Percentiles rank a stretch among this genome's conserved stretches.
phyloP scores from a whole-genome alignment of 2,797 vertebrate genomes.

The Notamacropus eugenii region DNA sequence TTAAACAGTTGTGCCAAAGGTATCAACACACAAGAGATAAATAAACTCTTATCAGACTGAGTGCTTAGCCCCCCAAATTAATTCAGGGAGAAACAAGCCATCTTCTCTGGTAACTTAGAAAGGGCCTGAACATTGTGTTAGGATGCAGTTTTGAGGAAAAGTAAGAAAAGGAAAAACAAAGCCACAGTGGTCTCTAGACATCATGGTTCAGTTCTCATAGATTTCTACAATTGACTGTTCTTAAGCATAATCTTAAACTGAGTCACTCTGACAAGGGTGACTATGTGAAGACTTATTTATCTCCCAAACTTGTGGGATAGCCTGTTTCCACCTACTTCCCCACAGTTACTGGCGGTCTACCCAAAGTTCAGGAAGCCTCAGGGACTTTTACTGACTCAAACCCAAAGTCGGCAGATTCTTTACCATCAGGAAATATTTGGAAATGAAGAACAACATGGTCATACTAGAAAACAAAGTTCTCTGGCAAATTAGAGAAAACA shows the following conservation, averaged over 20 bases:
- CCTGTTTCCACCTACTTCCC: slow-evolving; percentile 36
- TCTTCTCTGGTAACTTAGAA: slow-evolving; percentile 29
- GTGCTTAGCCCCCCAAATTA: slow-evolving; percentile 16
- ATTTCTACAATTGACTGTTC: slow-evolving; percentile 39
- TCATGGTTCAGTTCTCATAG: slow-evolving; percentile 27
- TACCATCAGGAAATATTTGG: slow-evolving; percentile 29
- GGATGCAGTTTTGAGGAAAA: slow-evolving; percentile 33
- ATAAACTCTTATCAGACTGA: slow-evolving; percentile 21
- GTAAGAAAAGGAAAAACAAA: slow-evolving; percentile 33
- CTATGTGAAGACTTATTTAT: slow-evolving; percentile 9
- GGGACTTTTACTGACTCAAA: slow-evolving; percentile 11
- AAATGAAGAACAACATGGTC: slow-evolving; percentile 59
- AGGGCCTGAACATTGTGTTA: slow-evolving; percentile 8
- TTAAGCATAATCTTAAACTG: neutral
- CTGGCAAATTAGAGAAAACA: slow-evolving; percentile 47
- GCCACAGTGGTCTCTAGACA: slow-evolving; percentile 67
- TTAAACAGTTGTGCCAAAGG: slow-evolving; percentile 1
- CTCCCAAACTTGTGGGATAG: slow-evolving; percentile 15
- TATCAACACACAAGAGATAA: slow-evolving; percentile 31
- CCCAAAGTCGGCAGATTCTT: slow-evolving; percentile 15
- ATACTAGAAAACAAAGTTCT: slow-evolving; percentile 64
- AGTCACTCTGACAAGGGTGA: slow-evolving; percentile 34
- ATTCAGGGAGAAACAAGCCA: slow-evolving; percentile 34
- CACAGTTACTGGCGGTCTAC: slow-evolving; percentile 43
- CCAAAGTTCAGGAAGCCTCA: slow-evolving; percentile 45